Conservation (phyloP, 2,797 vertebrate genomes). For the Xyrichtys novacula region DNA sequence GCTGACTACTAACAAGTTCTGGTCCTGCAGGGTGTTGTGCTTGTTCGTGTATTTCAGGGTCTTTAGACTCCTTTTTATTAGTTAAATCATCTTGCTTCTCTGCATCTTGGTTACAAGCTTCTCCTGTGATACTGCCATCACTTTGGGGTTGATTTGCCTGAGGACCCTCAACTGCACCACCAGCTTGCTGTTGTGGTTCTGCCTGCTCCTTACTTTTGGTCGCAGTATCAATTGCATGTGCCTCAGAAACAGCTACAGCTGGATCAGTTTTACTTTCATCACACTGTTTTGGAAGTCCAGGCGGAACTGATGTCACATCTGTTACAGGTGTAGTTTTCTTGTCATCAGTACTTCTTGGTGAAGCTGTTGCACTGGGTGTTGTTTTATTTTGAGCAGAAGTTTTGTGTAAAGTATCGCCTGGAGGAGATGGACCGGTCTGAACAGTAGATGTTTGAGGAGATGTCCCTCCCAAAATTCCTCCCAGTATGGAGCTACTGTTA, state of each 20-base stretch:
- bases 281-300: slow-evolving; percentile 24
- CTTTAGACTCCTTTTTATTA: slow-evolving; percentile 45
- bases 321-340: slow-evolving; percentile 28
- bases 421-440: slow-evolving; percentile 62
- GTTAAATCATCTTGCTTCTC: slow-evolving; percentile 29
- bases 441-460: slow-evolving; percentile 60
- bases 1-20: slow-evolving; percentile 33
- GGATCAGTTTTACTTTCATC: slow-evolving; percentile 35
- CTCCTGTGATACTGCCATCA: slow-evolving; percentile 32
- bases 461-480: slow-evolving; percentile 73
- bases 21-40: slow-evolving; percentile 31
- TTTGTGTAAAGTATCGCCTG: slow-evolving; percentile 75
- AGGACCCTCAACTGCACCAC: slow-evolving; percentile 11
- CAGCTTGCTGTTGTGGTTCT: slow-evolving; percentile 40
- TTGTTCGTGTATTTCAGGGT: slow-evolving; percentile 36
- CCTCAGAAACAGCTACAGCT: slow-evolving; percentile 19
- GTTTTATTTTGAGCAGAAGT: slow-evolving; percentile 60
- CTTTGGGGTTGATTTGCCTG: slow-evolving; percentile 35
- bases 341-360: slow-evolving; percentile 52
- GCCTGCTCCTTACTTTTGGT: slow-evolving; percentile 34
- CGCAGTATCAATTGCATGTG: slow-evolving; percentile 16
- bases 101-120: slow-evolving; percentile 37
- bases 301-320: slow-evolving; percentile 10
- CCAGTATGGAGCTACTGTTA: slow-evolving; percentile 73
- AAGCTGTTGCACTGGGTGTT: slow-evolving; percentile 48